Percentiles rank a stretch among this genome's conserved stretches.
Conservation (phyloP, 2,113 vertebrate species). For the Thalassarche chlororhynchos region DNA sequence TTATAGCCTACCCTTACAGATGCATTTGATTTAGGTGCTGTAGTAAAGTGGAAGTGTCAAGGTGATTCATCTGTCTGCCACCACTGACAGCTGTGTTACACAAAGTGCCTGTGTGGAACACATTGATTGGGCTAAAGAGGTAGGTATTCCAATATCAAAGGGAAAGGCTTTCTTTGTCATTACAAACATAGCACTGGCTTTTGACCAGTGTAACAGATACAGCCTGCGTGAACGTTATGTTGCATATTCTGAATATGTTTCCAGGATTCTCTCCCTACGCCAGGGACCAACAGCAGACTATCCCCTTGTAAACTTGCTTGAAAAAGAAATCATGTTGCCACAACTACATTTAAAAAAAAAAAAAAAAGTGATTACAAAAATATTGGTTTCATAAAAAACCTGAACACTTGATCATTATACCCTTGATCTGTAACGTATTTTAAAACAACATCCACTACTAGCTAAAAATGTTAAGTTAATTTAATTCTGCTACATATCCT, state of each 20-base stretch:
- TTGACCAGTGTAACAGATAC: not conserved
- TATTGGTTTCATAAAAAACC: not conserved
- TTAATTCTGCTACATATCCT: not conserved
- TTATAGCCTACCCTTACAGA: constrained; percentile 35
- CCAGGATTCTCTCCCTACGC: fast-evolving
- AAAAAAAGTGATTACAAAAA: not conserved
- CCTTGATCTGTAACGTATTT: not conserved
- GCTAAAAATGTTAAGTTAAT: not conserved
- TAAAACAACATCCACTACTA: not conserved
- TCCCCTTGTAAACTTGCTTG: not conserved
- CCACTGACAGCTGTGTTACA: not conserved
- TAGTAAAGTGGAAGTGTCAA: constrained; percentile 43
- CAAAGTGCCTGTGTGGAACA: not conserved
- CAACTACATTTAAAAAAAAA: not conserved
- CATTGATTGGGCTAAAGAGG: not conserved
- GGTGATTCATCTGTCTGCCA: constrained; percentile 38
- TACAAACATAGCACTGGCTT: not conserved
- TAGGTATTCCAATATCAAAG: not conserved
- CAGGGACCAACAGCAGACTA: not conserved
- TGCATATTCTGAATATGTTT: not conserved
- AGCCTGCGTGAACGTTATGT: not conserved
- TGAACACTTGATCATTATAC: not conserved
- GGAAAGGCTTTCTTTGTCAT: not conserved
- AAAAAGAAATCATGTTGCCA: not conserved
- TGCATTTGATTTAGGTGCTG: constrained; percentile 49